Percentiles rank a stretch among this genome's conserved stretches.
phyloP scores from a whole-genome alignment of 2,888 invertebrate species.

The Ophion costatus region DNA sequence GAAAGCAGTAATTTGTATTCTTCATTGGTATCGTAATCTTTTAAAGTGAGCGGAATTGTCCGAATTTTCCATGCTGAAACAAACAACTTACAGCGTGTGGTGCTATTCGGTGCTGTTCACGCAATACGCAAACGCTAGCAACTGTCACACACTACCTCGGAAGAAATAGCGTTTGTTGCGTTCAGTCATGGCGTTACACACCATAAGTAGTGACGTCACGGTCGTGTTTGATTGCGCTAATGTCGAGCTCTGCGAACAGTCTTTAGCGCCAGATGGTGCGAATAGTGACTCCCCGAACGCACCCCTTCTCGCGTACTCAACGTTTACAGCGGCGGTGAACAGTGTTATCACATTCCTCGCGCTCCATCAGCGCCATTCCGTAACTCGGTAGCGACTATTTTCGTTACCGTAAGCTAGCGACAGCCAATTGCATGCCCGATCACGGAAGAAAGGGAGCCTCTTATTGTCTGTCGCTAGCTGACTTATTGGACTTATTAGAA shows the following conservation, averaged over 20 bases:
- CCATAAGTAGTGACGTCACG: constrained; percentile 28
- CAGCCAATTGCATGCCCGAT: no score
- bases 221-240: constrained; percentile 15
- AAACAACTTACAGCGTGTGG: neutral
- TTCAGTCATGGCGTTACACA: constrained; percentile 7
- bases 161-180: constrained; percentile 16
- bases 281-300: constrained; percentile 13
- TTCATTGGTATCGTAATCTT: neutral
- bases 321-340: no score
- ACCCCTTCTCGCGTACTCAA: no score
- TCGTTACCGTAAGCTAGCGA: no score
- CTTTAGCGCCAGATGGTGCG: constrained; percentile 5
- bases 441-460: no score
- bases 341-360: no score
- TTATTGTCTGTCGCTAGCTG: no score
- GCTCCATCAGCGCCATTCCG: no score
- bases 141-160: constrained; percentile 26
- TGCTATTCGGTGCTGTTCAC: constrained; percentile 1
- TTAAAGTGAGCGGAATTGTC: constrained; percentile 4
- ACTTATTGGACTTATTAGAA: no score
- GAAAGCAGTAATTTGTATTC: constrained; percentile 3
- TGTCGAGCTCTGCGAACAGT: constrained; percentile 9
- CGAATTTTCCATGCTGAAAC: neutral
- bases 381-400: no score
- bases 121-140: constrained; percentile 13